Conservation (phyloP, 2,113 vertebrate species). For the Cygnus buccinator region DNA sequence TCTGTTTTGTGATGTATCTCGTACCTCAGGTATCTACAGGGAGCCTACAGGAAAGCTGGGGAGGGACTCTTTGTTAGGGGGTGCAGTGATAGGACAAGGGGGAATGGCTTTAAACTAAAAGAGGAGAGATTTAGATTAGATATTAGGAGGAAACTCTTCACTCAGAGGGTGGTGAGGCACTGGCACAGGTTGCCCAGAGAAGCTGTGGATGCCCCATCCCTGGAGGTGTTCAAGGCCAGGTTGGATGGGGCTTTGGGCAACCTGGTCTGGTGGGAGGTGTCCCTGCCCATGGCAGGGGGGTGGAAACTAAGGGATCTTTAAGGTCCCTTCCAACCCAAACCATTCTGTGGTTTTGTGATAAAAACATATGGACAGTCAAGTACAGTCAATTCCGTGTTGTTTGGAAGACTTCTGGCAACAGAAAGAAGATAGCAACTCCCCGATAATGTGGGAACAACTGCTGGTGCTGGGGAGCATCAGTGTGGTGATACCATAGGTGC, state of each 20-base stretch:
- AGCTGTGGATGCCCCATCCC: neutral
- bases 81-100: neutral
- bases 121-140: neutral
- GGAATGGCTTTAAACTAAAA: neutral
- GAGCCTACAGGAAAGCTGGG: neutral
- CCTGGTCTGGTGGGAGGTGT: neutral
- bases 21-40: neutral
- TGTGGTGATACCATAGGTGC: rapidly evolving
- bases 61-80: neutral
- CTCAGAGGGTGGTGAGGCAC: neutral
- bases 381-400: neutral
- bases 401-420: neutral
- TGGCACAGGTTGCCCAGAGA: neutral
- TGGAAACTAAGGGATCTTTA: neutral
- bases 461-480: neutral
- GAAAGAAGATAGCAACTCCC: neutral
- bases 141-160: neutral
- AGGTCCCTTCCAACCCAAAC: neutral
- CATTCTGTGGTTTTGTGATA: neutral
- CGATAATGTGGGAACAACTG: rapidly evolving
- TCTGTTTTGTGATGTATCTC: neutral
- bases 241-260: neutral
- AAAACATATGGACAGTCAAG: neutral
- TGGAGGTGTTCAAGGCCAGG: neutral
- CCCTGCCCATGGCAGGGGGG: neutral